Percentiles rank a stretch among this genome's conserved stretches.
Conservation (phyloP, 2,113 vertebrate species). For the Erythrocercus mccallii region DNA sequence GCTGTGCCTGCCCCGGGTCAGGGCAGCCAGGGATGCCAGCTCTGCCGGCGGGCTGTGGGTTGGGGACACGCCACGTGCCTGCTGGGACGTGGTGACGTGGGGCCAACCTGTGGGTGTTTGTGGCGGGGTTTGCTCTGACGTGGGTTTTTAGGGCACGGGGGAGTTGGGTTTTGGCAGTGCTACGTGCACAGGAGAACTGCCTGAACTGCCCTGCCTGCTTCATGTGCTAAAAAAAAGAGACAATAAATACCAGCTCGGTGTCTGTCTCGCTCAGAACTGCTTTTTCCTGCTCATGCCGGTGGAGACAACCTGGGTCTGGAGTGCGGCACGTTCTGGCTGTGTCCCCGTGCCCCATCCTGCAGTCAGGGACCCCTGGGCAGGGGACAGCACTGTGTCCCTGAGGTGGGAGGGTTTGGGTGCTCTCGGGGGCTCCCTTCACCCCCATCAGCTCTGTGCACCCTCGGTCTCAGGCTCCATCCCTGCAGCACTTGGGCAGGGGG, state of each 20-base stretch:
- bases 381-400: rapidly evolving
- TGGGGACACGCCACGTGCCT: background rate
- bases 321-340: rapidly evolving
- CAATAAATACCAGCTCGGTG: slow-evolving; percentile 29
- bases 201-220: background rate
- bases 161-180: background rate
- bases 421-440: background rate
- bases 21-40: background rate
- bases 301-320: background rate
- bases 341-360: background rate
- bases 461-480: rapidly evolving
- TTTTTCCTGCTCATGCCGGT: slow-evolving; percentile 55
- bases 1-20: background rate
- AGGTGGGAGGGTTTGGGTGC: background rate
- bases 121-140: background rate
- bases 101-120: background rate
- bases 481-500: rapidly evolving
- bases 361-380: rapidly evolving
- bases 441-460: background rate
- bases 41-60: rapidly evolving
- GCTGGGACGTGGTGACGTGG: background rate
- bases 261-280: slow-evolving; percentile 5
- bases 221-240: background rate
- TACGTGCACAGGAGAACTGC: background rate
- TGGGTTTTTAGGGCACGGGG: background rate